phyloP scores from a whole-genome alignment of 2,888 invertebrate species.

The Caenorhabditis sp. region DNA sequence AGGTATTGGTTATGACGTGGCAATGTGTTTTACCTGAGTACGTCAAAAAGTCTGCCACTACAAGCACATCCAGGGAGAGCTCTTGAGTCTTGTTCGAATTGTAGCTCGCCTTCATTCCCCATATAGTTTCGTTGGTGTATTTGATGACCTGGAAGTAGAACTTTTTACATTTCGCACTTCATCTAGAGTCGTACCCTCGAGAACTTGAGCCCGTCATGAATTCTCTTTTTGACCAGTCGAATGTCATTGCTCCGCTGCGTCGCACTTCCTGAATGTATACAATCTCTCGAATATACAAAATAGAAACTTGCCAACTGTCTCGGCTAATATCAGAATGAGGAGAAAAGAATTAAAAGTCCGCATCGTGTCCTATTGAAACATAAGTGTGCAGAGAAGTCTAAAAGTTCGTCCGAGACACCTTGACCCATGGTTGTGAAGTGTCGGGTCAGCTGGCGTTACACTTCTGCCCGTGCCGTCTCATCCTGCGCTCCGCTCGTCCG shows the following conservation, averaged over 20 bases:
- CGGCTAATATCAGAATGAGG: slow-evolving; percentile 11
- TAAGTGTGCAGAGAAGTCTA: slow-evolving; percentile 16
- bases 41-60: slow-evolving; percentile 61
- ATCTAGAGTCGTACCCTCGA: slow-evolving; percentile 41
- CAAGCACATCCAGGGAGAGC: slow-evolving; percentile 56
- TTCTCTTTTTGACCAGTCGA: slow-evolving; percentile 37
- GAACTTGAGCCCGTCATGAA: slow-evolving; percentile 47
- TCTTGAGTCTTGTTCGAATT: slow-evolving; percentile 46
- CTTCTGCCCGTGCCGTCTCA: no score
- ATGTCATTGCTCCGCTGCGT: slow-evolving; percentile 34
- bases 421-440: slow-evolving; percentile 32
- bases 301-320: slow-evolving; percentile 28
- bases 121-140: slow-evolving; percentile 42
- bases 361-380: slow-evolving; percentile 37
- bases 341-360: slow-evolving; percentile 14
- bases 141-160: slow-evolving; percentile 33
- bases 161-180: not conserved
- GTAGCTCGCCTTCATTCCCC: slow-evolving; percentile 21
- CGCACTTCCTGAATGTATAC: slow-evolving; percentile 35
- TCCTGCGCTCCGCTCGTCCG: slow-evolving; percentile 16
- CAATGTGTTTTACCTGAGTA: slow-evolving; percentile 43
- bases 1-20: not conserved
- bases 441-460: slow-evolving; percentile 53
- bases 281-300: slow-evolving; percentile 11
- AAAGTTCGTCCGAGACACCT: slow-evolving; percentile 34